These are phyloP conservation scores for Heliornis fulica DNA, from an alignment of 2,113 vertebrate species.

Conservation along the genomic window DNA sequence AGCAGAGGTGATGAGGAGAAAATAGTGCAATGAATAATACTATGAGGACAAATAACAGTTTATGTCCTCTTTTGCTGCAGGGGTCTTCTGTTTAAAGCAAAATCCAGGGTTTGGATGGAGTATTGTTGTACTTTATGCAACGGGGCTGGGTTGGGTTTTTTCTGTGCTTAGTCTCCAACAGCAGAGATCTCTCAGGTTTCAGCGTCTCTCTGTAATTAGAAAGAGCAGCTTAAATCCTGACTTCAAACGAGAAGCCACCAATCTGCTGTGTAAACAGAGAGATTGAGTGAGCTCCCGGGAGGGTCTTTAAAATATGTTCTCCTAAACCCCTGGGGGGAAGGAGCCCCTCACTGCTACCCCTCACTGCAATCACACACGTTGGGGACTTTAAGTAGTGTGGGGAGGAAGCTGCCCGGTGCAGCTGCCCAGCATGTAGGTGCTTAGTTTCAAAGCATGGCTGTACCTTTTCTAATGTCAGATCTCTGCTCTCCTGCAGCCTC, in stretches of 20 bases:
- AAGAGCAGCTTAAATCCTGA: constrained; percentile 68
- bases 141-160: not conserved
- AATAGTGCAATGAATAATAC: not conserved
- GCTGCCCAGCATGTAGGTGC: not conserved
- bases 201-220: constrained; percentile 64
- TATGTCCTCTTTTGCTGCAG: constrained; percentile 48
- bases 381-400: not conserved
- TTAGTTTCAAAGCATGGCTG: not conserved
- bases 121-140: constrained; percentile 29
- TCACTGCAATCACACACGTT: not conserved
- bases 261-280: constrained; percentile 72
- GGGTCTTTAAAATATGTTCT: constrained; percentile 60
- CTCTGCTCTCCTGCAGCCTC: not conserved
- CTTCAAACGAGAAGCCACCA: constrained; percentile 68
- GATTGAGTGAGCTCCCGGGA: constrained; percentile 45
- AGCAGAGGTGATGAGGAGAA: constrained; percentile 23
- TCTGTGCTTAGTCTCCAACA: constrained; percentile 2
- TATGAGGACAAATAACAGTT: not conserved
- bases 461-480: not conserved
- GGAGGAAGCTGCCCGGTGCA: not conserved
- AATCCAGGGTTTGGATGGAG: constrained; percentile 16
- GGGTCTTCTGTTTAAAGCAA: constrained; percentile 30
- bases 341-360: not conserved
- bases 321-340: not conserved
- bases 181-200: constrained; percentile 63